Conservation (phyloP, 35 echinoderm and acorn worm species). For the Amphiura filiformis region DNA sequence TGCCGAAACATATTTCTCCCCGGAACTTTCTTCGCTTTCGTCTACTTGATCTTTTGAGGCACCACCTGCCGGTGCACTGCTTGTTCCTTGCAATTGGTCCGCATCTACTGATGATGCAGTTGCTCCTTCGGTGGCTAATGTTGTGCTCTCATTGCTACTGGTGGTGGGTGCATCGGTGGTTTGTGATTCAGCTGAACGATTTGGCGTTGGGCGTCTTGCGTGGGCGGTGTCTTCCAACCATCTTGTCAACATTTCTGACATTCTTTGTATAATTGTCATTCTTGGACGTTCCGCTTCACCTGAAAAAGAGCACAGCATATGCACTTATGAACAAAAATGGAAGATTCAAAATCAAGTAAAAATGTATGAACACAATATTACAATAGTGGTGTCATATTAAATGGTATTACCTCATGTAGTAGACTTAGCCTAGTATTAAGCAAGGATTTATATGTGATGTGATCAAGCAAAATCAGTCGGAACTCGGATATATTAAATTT, state of each 20-base stretch:
- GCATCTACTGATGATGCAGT: neutral
- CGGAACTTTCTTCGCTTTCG: neutral
- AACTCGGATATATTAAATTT: too few relatives aligned
- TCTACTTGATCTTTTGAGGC: neutral
- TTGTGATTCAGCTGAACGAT: neutral
- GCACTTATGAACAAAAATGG: neutral
- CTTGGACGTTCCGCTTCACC: conserved; percentile 52
- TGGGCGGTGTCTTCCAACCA: conserved; percentile 91
- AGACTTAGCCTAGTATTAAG: too few relatives aligned
- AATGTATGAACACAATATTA: neutral
- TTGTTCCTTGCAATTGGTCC: neutral
- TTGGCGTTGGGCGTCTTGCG: conserved; percentile 28
- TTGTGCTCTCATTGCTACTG: neutral
- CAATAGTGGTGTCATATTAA: too few relatives aligned
- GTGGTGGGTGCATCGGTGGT: neutral
- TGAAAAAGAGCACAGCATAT: too few relatives aligned
- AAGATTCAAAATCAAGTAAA: neutral
- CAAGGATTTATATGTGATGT: too few relatives aligned
- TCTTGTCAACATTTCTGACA: conserved; percentile 92
- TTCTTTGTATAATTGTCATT: conserved; percentile 78
- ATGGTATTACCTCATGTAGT: too few relatives aligned
- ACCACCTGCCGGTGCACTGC: conserved; percentile 10
- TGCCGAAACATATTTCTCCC: conserved; percentile 1
- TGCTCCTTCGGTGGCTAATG: neutral
- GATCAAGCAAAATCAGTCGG: too few relatives aligned